phyloP scores from a whole-genome alignment of 2,113 vertebrate species.

The Entomyzon cyanotis region DNA sequence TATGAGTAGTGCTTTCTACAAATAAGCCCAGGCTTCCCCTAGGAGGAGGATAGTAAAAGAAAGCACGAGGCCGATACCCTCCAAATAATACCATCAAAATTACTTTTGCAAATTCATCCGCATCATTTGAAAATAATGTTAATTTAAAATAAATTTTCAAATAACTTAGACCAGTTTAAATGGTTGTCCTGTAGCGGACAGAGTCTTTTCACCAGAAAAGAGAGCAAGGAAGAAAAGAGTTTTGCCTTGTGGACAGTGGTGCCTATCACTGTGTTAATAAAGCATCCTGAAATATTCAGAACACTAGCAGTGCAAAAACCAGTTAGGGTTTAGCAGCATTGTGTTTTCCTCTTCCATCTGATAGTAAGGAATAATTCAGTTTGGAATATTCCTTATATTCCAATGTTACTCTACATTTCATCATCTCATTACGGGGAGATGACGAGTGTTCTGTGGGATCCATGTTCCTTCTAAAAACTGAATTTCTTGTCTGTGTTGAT shows the following conservation, averaged over 20 bases:
- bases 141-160: neutral
- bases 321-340: neutral
- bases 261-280: neutral
- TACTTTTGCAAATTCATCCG: neutral
- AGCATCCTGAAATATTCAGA: neutral
- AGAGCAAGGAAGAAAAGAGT: neutral
- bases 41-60: neutral
- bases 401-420: neutral
- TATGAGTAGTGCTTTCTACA: neutral
- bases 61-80: neutral
- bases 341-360: neutral
- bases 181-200: neutral
- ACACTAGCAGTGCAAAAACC: neutral
- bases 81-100: neutral
- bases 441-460: neutral
- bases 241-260: neutral
- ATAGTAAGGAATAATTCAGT: neutral
- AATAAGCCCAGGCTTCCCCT: neutral
- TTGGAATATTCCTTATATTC: neutral
- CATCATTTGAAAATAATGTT: neutral
- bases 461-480: neutral
- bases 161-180: neutral
- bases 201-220: neutral
- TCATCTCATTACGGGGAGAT: neutral
- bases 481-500: rapidly evolving